phyloP scores from a whole-genome alignment of 2,797 vertebrate species.

The Paratrypauchen microcephalus region DNA sequence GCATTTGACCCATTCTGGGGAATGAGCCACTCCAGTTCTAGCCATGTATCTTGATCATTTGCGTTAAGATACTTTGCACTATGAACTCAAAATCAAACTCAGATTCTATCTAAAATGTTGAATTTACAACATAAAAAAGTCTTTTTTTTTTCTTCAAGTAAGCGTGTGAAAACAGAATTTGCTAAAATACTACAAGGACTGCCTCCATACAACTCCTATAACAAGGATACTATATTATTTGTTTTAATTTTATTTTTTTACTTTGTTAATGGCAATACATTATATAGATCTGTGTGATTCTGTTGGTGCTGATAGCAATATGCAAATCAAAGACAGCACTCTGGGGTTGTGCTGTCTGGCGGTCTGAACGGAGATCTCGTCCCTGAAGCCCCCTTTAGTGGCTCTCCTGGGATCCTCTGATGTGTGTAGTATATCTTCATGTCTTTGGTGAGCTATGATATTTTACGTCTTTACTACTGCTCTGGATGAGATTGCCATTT shows the following conservation, averaged over 20 bases:
- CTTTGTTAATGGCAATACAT: not conserved
- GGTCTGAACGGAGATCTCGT: slow-evolving; percentile 42
- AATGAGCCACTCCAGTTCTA: not conserved
- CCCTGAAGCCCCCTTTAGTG: slow-evolving; percentile 29
- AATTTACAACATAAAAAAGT: too few species aligned
- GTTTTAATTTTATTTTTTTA: not conserved
- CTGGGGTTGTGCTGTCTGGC: slow-evolving; percentile 17
- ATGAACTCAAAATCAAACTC: too few species aligned
- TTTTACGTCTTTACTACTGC: slow-evolving; percentile 42
- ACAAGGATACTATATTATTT: too few species aligned
- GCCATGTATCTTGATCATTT: too few species aligned
- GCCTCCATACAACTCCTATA: too few species aligned
- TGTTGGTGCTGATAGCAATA: slow-evolving; percentile 3
- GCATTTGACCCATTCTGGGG: not conserved
- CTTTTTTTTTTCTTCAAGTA: too few species aligned
- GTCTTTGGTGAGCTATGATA: slow-evolving; percentile 44
- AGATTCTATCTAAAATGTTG: too few species aligned
- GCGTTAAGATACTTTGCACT: too few species aligned
- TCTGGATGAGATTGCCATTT: slow-evolving; percentile 52
- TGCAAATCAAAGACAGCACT: slow-evolving; percentile 31
- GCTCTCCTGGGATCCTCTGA: slow-evolving; percentile 40
- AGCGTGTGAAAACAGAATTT: too few species aligned
- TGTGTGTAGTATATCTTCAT: slow-evolving; percentile 39
- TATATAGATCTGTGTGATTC: not conserved
- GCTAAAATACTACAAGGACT: too few species aligned